Evolutionary conservation across 2,113 vertebrate species (phyloP).

Genomic region (Bubo blakistoni): DNA sequence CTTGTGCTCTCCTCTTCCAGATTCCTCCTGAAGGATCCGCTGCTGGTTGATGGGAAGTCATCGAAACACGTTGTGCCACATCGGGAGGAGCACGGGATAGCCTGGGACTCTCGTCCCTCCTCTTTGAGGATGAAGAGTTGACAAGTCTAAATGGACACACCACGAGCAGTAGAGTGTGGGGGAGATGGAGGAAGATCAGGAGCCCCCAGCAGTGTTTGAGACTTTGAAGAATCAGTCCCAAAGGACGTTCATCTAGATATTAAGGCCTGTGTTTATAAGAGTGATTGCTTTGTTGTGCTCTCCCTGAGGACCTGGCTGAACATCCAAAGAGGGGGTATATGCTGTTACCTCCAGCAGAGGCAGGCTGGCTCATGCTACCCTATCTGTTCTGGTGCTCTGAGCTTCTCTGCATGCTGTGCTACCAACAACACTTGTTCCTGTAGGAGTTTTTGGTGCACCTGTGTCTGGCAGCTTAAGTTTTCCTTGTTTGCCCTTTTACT

Average conservation of each 20-base stretch:
- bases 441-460: not conserved
- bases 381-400: not conserved
- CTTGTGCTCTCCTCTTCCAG: constrained; percentile 13
- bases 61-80: not conserved
- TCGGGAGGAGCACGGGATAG: not conserved
- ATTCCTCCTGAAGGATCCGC: not conserved
- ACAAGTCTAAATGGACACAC: not conserved
- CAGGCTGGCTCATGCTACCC: not conserved
- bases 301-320: not conserved
- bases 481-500: not conserved
- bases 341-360: not conserved
- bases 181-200: not conserved
- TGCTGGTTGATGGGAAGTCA: not conserved
- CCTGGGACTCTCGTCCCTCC: not conserved
- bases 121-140: not conserved
- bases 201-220: not conserved
- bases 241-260: not conserved
- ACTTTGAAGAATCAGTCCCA: not conserved
- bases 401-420: not conserved
- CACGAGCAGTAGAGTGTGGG: not conserved
- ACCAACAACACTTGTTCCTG: accelerated
- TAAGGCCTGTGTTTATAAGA: not conserved
- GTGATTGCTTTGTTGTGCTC: not conserved
- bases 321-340: not conserved
- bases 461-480: not conserved